Percentiles rank a stretch among this genome's conserved stretches.
These are phyloP conservation scores for Azorinus chamasolen DNA, from an alignment of 2,888 invertebrate species.

Conservation along the genomic window DNA sequence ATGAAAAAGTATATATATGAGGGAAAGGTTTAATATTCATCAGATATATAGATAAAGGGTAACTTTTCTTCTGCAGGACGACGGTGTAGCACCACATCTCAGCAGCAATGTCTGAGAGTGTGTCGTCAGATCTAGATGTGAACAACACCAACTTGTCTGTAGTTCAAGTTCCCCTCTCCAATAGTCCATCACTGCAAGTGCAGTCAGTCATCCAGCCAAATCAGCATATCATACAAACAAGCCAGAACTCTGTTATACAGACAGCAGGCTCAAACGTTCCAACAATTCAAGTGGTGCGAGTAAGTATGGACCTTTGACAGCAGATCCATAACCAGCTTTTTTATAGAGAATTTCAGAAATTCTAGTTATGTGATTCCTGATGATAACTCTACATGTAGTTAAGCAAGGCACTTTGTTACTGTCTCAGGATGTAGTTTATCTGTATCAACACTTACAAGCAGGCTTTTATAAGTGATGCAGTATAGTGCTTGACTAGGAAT, in stretches of 20 bases:
- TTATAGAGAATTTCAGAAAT: too few relatives aligned
- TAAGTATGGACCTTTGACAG: slow-evolving; percentile 41
- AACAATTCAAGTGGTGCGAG: slow-evolving; percentile 92
- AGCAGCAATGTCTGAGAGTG: slow-evolving; percentile 62
- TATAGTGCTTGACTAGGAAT: too few relatives aligned
- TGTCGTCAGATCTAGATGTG: slow-evolving; percentile 56
- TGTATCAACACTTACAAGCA: too few relatives aligned
- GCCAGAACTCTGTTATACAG: slow-evolving; percentile 97
- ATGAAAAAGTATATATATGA: too few relatives aligned
- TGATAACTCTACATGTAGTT: too few relatives aligned
- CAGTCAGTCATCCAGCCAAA: slow-evolving; percentile 92
- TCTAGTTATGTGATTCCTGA: too few relatives aligned
- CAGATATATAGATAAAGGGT: too few relatives aligned
- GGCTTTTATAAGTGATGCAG: too few relatives aligned
- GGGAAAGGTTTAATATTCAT: too few relatives aligned
- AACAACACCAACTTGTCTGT: slow-evolving; percentile 87
- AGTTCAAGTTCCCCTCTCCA: slow-evolving; percentile 91
- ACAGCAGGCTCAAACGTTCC: slow-evolving; percentile 93
- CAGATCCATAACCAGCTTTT: neutral
- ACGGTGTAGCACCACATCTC: slow-evolving; percentile 17
- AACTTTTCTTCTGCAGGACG: slow-evolving; percentile 25
- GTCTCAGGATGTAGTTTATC: too few relatives aligned
- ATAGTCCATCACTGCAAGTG: slow-evolving; percentile 89
- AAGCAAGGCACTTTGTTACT: too few relatives aligned
- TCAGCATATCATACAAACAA: slow-evolving; percentile 92